Evolutionary conservation across 2,888 invertebrate species (phyloP).

Genomic region (Cerceris rybyensis): DNA sequence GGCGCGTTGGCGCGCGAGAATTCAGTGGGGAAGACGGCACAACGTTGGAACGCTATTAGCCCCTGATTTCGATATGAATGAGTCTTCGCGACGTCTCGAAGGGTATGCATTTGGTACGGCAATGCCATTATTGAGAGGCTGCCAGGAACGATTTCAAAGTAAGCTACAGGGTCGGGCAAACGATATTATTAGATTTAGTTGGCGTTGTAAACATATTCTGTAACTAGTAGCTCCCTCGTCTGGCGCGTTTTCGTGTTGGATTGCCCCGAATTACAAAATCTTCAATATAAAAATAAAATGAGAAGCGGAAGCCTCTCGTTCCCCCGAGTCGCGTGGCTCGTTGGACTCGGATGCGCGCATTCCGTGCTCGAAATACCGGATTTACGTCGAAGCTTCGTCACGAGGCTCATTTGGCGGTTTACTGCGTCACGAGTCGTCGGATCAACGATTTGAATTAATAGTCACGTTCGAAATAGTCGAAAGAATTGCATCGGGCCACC

Average conservation of each 20-base stretch:
- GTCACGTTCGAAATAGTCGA: background rate
- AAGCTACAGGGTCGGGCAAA: slow-evolving; percentile 65
- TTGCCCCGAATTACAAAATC: too few relatives aligned
- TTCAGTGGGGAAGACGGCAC: too few relatives aligned
- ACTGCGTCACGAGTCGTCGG: background rate
- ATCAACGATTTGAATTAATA: background rate
- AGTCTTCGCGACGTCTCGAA: slow-evolving; percentile 38
- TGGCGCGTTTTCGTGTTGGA: background rate
- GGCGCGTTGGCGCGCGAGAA: too few relatives aligned
- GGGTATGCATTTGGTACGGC: slow-evolving; percentile 47
- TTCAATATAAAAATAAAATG: too few relatives aligned
- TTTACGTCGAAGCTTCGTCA: background rate
- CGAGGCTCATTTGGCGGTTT: background rate
- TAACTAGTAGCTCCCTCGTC: slow-evolving; percentile 17
- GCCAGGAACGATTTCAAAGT: slow-evolving; percentile 66
- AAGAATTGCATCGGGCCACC: background rate
- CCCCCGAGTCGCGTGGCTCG: too few relatives aligned
- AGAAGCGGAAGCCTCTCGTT: too few relatives aligned
- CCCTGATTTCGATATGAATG: slow-evolving; percentile 14
- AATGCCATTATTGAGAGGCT: slow-evolving; percentile 62
- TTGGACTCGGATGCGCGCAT: too few relatives aligned
- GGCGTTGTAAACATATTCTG: slow-evolving; percentile 34
- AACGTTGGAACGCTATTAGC: background rate
- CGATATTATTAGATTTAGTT: slow-evolving; percentile 66
- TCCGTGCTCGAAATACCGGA: too few relatives aligned